Evolutionary conservation across 2,888 invertebrate species (phyloP).

Genomic region (Orchesella flavescens): DNA sequence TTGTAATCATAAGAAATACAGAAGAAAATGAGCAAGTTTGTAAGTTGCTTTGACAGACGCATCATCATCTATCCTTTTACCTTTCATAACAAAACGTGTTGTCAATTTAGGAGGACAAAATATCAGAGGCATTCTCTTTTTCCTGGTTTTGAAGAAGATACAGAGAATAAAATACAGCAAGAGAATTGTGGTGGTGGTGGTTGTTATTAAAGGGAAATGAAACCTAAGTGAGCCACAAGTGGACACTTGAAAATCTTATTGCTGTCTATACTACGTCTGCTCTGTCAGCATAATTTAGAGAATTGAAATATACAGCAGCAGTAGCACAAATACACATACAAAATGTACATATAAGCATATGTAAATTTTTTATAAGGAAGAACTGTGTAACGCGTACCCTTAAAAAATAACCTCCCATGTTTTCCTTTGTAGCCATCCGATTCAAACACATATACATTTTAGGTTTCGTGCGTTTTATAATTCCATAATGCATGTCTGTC

Average conservation of each 20-base stretch:
- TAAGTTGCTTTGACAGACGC: background rate
- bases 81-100: background rate
- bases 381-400: too few relatives aligned
- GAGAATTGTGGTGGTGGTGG: conserved; percentile 28
- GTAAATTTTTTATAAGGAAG: too few relatives aligned
- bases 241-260: conserved; percentile 44
- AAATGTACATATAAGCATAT: too few relatives aligned
- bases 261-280: background rate
- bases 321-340: too few relatives aligned
- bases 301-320: too few relatives aligned
- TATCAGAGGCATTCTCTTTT: conserved; percentile 28
- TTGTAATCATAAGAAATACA: background rate
- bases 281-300: too few relatives aligned
- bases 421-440: too few relatives aligned
- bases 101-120: conserved; percentile 8
- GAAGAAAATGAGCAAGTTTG: conserved; percentile 11
- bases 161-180: conserved; percentile 22
- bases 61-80: background rate
- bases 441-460: too few relatives aligned
- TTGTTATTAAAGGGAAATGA: conserved; percentile 56
- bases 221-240: conserved; percentile 56
- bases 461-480: too few relatives aligned
- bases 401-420: too few relatives aligned
- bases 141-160: conserved; percentile 9
- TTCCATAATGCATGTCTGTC: background rate